Conservation (phyloP, 2,113 vertebrate species). For the Talpa occidentalis region DNA sequence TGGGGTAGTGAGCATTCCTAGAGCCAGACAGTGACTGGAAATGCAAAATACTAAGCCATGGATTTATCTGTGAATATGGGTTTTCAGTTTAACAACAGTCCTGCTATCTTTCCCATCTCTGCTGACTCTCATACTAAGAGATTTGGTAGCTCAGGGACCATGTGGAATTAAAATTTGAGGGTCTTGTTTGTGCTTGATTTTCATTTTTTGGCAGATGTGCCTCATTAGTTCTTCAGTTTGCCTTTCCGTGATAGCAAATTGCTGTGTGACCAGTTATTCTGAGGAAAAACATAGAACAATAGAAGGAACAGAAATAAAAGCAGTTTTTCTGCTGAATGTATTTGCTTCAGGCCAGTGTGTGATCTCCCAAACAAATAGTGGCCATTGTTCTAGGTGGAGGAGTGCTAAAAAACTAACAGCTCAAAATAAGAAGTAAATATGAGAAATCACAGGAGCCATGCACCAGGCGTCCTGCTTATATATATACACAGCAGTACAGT, state of each 20-base stretch:
- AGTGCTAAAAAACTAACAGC: constrained; percentile 14
- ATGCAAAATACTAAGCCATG: constrained; percentile 30
- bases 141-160: background rate
- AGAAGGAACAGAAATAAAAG: constrained; percentile 48
- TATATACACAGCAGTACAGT: constrained; percentile 10
- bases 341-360: constrained; percentile 40
- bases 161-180: background rate
- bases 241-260: constrained; percentile 46
- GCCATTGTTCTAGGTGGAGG: background rate
- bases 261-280: constrained; percentile 40
- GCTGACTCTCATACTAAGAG: background rate
- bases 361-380: background rate
- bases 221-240: constrained; percentile 50
- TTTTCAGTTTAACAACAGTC: constrained; percentile 43
- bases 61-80: background rate
- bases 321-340: constrained; percentile 42
- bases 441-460: constrained; percentile 20
- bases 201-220: background rate
- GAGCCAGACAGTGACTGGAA: background rate
- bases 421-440: constrained; percentile 58
- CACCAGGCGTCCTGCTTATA: background rate
- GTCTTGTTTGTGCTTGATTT: constrained; percentile 11
- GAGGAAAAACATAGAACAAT: background rate
- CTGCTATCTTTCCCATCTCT: constrained; percentile 33
- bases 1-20: constrained; percentile 41